Percentiles rank a stretch among this genome's conserved stretches.
phyloP scores from a whole-genome alignment of 1,140 invertebrate genomes.

The Chlorops oryzae region DNA sequence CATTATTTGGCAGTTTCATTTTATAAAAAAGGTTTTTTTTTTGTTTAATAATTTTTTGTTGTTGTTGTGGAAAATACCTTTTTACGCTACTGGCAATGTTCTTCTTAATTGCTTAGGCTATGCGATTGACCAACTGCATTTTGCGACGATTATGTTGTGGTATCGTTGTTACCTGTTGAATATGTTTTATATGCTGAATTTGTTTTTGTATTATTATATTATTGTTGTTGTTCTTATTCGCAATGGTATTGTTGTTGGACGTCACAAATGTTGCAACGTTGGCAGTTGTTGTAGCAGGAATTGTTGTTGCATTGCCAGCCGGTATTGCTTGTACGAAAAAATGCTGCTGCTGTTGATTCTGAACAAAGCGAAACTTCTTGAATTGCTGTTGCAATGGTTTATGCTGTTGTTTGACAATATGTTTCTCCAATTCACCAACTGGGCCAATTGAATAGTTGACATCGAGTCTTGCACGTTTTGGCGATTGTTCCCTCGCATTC shows the following conservation, averaged over 20 bases:
- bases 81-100: too few relatives aligned
- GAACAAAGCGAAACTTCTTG: conserved; percentile 4
- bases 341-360: conserved; percentile 10
- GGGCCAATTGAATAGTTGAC: conserved; percentile 44
- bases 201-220: too few relatives aligned
- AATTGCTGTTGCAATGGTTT: conserved; percentile 17
- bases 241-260: too few relatives aligned
- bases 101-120: too few relatives aligned
- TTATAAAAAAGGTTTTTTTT: neutral
- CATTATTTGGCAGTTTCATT: neutral
- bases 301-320: conserved; percentile 5
- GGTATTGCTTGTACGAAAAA: conserved; percentile 15
- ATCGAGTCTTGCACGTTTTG: conserved; percentile 37
- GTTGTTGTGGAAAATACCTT: neutral
- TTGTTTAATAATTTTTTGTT: neutral
- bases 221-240: too few relatives aligned
- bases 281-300: conserved; percentile 9
- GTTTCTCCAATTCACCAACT: conserved; percentile 33
- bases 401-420: conserved; percentile 21
- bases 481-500: conserved; percentile 34
- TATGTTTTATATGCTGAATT: too few relatives aligned
- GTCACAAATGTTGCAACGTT: too few relatives aligned
- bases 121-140: conserved; percentile 54
- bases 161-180: conserved; percentile 9
- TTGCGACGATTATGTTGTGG: conserved; percentile 50